These are phyloP conservation scores for Aelia acuminata DNA, from an alignment of 2,888 invertebrate genomes.

Conservation along the genomic window DNA sequence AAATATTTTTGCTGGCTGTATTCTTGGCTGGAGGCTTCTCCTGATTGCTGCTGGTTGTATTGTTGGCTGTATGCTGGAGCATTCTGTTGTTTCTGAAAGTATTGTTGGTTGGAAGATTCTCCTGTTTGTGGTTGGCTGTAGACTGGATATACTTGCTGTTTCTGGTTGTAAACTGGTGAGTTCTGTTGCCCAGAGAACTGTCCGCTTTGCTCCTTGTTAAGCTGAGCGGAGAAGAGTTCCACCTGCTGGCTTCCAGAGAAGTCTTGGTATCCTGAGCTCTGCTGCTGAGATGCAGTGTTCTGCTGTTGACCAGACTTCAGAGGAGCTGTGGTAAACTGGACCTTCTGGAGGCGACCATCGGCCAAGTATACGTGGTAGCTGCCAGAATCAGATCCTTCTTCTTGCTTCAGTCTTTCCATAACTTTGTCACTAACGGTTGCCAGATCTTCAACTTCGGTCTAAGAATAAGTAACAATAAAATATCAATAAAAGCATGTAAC, in stretches of 20 bases:
- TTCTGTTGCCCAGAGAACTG: background rate
- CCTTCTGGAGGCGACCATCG: conserved; percentile 51
- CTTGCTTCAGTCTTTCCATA: conserved; percentile 43
- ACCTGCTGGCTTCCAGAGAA: background rate
- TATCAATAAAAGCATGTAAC: too few relatives aligned
- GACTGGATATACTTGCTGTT: background rate
- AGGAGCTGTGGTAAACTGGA: conserved; percentile 51
- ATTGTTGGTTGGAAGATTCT: background rate
- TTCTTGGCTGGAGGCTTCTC: conserved; percentile 3
- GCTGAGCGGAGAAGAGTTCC: background rate
- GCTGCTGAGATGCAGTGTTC: background rate
- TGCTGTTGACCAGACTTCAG: conserved; percentile 39
- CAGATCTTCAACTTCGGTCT: conserved; percentile 27
- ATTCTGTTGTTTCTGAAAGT: background rate
- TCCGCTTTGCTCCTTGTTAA: background rate
- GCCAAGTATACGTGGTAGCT: conserved; percentile 54
- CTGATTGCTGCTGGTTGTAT: background rate
- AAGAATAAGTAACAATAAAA: background rate
- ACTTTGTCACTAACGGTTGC: conserved; percentile 37
- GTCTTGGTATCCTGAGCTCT: background rate
- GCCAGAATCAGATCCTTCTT: conserved; percentile 18
- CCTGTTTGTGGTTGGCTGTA: background rate
- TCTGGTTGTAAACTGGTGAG: background rate
- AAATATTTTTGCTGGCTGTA: background rate
- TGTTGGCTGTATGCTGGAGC: background rate